phyloP scores from a whole-genome alignment of 1,140 invertebrate species.

The Oryzaephilus surinamensis region DNA sequence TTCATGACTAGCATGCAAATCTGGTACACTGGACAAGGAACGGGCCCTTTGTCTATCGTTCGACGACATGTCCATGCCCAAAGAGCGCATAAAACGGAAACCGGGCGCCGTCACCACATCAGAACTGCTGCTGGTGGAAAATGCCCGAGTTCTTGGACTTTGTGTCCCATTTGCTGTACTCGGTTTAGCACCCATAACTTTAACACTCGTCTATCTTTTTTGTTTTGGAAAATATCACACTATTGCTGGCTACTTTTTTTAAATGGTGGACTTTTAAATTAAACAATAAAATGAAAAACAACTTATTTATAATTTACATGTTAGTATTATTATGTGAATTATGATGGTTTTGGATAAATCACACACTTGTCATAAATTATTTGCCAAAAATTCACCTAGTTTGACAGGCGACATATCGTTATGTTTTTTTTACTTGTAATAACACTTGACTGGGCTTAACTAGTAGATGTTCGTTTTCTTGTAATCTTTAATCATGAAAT shows the following conservation, averaged over 20 bases:
- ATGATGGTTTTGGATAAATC: neutral
- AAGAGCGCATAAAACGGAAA: conserved; percentile 60
- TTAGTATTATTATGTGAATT: neutral
- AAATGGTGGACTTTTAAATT: neutral
- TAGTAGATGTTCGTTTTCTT: neutral
- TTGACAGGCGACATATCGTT: conserved; percentile 11
- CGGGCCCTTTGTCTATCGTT: conserved; percentile 67
- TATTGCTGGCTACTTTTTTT: neutral
- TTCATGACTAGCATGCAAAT: conserved; percentile 51
- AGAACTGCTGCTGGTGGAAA: conserved; percentile 63
- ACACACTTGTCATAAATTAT: conserved; percentile 18
- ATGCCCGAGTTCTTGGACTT: conserved; percentile 62
- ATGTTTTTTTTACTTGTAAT: neutral
- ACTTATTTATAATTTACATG: conserved; percentile 5
- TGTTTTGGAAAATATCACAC: neutral
- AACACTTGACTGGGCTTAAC: neutral
- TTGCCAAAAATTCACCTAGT: conserved; percentile 13
- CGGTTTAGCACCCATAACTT: conserved; percentile 67
- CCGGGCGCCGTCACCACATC: conserved; percentile 55
- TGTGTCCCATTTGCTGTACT: conserved; percentile 60
- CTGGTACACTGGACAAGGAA: conserved; percentile 73
- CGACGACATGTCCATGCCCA: conserved; percentile 58
- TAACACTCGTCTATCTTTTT: neutral
- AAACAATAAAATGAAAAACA: neutral
- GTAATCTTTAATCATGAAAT: conserved; percentile 4